phyloP scores from a whole-genome alignment of 1,140 invertebrate genomes.

The Papilio helenus region DNA sequence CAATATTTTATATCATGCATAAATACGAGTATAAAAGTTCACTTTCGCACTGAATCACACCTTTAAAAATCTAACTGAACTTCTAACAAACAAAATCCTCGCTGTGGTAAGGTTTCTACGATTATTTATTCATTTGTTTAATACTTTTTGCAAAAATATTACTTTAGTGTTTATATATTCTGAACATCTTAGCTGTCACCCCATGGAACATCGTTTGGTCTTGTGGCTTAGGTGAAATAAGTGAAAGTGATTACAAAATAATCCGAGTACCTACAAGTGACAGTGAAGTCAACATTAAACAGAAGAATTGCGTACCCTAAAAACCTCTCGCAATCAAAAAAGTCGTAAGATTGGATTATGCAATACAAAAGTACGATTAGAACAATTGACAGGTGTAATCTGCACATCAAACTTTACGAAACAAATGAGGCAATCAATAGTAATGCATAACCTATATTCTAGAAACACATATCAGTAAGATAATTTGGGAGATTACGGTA shows the following conservation, averaged over 20 bases:
- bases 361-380: background rate
- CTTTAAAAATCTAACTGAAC: background rate
- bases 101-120: too few relatives aligned
- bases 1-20: background rate
- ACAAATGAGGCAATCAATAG: conserved; percentile 32
- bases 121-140: too few relatives aligned
- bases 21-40: background rate
- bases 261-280: background rate
- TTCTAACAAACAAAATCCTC: too few relatives aligned
- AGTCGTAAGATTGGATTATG: background rate
- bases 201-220: too few relatives aligned
- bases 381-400: conserved; percentile 19
- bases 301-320: background rate
- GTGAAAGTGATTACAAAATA: too few relatives aligned
- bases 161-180: too few relatives aligned
- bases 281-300: background rate
- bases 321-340: background rate
- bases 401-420: background rate
- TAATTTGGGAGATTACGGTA: conserved; percentile 55
- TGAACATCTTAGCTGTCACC: too few relatives aligned
- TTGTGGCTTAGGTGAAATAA: too few relatives aligned
- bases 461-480: conserved; percentile 41
- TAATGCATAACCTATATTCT: conserved; percentile 36
- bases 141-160: too few relatives aligned
- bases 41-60: background rate